Evolutionary conservation across 2,888 invertebrate species (phyloP).

Genomic region (Cephus nigrinus): DNA sequence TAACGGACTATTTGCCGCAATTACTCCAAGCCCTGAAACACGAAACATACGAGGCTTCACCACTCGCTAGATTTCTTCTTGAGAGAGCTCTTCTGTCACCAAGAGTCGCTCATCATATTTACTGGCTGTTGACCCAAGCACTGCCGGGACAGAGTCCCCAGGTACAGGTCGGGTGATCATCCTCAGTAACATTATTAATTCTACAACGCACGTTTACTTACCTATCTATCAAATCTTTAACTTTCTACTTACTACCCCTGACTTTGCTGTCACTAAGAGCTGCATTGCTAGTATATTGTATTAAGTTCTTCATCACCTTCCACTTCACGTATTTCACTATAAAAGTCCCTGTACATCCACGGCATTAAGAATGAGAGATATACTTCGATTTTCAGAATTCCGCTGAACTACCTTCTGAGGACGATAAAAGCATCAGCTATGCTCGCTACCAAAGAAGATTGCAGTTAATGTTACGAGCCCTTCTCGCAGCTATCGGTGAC

Average conservation of each 20-base stretch:
- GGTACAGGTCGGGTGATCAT: constrained; percentile 67
- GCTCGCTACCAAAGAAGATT: constrained; percentile 82
- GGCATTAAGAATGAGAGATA: not conserved
- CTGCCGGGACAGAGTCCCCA: constrained; percentile 85
- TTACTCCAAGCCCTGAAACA: constrained; percentile 90
- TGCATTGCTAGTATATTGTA: constrained; percentile 1
- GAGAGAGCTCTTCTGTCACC: constrained; percentile 88
- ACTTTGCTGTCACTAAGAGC: constrained; percentile 10
- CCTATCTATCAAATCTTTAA: not conserved
- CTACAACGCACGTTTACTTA: not conserved
- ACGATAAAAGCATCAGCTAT: constrained; percentile 75
- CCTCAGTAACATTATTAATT: constrained; percentile 15
- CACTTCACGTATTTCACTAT: not conserved
- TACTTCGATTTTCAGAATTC: constrained; percentile 63
- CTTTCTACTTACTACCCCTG: not conserved
- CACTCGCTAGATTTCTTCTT: constrained; percentile 83
- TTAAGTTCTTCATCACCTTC: not conserved
- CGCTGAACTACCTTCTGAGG: constrained; percentile 59
- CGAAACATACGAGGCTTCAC: constrained; percentile 91
- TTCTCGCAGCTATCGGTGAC: constrained; percentile 87
- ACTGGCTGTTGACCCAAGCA: constrained; percentile 91
- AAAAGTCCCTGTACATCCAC: not conserved
- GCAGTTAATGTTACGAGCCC: constrained; percentile 86
- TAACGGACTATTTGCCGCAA: constrained; percentile 93
- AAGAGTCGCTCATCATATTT: constrained; percentile 92